phyloP scores from a whole-genome alignment of 2,797 vertebrate genomes.

The Diglossa cyanea region DNA sequence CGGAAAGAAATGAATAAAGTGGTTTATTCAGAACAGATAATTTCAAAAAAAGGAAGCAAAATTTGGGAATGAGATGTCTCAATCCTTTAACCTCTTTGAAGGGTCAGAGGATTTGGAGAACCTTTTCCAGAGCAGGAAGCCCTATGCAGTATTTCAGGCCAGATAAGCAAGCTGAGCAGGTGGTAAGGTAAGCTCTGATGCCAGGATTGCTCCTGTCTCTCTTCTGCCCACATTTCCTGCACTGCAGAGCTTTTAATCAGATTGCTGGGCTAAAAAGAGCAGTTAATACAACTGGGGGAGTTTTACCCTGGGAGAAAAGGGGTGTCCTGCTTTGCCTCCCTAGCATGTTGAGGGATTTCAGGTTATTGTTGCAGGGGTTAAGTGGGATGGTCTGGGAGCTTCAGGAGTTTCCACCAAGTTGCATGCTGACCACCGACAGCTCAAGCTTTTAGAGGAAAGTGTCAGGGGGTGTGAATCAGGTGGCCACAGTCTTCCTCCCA shows the following conservation, averaged over 20 bases:
- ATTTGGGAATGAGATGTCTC: not conserved
- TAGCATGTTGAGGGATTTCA: not conserved
- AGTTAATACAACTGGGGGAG: not conserved
- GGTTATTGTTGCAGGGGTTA: not conserved
- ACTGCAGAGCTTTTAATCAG: not conserved
- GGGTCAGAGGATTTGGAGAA: not conserved
- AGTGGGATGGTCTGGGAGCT: not conserved
- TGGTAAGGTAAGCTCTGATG: not conserved
- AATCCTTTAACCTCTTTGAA: not conserved
- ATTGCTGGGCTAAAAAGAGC: not conserved
- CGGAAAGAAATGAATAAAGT: not conserved
- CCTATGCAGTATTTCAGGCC: not conserved
- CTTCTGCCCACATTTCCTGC: not conserved
- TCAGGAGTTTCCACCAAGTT: not conserved
- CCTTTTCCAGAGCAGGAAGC: not conserved
- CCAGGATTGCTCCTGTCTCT: not conserved
- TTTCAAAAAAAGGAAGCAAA: not conserved
- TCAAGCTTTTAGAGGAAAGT: not conserved
- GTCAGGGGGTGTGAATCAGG: rapidly evolving
- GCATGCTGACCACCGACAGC: not conserved
- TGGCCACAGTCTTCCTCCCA: not conserved
- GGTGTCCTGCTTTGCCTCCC: not conserved
- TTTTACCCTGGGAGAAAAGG: not conserved
- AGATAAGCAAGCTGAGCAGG: not conserved
- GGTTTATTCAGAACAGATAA: not conserved